phyloP scores from a whole-genome alignment of 2,797 vertebrate genomes.

The Pseudochirops cupreus region DNA sequence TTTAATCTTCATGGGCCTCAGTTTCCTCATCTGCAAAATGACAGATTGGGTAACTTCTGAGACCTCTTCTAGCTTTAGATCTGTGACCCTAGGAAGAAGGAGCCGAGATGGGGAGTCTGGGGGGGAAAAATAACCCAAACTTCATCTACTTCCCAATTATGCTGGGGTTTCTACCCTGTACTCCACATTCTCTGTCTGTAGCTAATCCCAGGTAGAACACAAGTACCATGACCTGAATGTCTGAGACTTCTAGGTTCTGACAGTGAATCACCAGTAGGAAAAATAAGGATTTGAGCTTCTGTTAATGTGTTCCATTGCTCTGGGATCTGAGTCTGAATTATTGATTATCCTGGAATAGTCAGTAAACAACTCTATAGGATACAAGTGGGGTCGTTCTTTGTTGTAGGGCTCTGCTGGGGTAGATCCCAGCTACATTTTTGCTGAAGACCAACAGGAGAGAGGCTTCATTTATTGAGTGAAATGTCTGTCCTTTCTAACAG shows the following conservation, averaged over 20 bases:
- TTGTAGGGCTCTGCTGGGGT: not conserved
- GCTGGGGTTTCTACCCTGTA: not conserved
- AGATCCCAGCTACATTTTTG: not conserved
- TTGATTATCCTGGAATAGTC: not conserved
- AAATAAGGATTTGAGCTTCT: not conserved
- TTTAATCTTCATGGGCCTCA: not conserved
- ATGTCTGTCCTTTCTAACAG: not conserved
- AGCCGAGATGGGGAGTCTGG: not conserved
- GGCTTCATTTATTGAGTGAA: not conserved
- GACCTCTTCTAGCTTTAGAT: not conserved
- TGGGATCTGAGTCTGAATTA: not conserved
- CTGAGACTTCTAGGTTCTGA: not conserved
- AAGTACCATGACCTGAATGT: not conserved
- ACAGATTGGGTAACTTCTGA: not conserved
- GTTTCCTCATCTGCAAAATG: not conserved
- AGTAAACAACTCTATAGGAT: not conserved
- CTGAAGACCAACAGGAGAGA: not conserved
- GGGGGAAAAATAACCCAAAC: not conserved
- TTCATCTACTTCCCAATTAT: not conserved
- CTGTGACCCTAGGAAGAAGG: not conserved
- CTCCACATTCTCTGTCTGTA: not conserved
- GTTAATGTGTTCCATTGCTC: not conserved
- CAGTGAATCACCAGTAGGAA: not conserved
- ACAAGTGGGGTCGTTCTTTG: not conserved
- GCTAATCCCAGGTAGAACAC: not conserved